These are phyloP conservation scores for Cerastis leucographa DNA, from an alignment of 2,888 invertebrate species.

Conservation along the genomic window DNA sequence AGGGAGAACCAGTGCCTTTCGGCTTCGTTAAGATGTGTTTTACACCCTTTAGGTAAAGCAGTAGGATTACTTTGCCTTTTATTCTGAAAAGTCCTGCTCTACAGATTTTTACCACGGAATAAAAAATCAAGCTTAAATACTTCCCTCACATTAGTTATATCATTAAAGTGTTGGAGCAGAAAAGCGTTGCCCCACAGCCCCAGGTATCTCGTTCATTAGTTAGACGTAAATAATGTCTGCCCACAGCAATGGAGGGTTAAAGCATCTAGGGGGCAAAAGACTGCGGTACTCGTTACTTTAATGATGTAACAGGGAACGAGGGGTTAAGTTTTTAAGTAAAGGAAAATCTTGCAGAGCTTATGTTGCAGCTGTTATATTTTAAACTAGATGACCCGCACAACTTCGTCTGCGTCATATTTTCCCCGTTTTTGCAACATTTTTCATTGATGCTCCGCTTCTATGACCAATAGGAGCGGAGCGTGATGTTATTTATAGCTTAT, in stretches of 20 bases:
- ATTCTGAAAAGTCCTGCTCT: neutral
- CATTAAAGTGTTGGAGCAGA: slow-evolving; percentile 35
- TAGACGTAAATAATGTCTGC: slow-evolving; percentile 33
- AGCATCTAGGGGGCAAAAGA: slow-evolving; percentile 2
- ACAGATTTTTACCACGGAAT: neutral
- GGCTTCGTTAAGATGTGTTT: too few species aligned
- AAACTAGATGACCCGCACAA: neutral
- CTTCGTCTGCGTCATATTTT: too few species aligned
- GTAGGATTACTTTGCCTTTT: neutral
- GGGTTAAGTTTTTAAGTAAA: slow-evolving; percentile 10
- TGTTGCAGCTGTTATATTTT: neutral
- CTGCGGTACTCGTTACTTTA: slow-evolving; percentile 43
- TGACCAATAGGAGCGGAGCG: too few species aligned
- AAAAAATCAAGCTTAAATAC: neutral
- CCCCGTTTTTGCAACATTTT: too few species aligned
- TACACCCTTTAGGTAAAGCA: too few species aligned
- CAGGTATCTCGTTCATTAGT: slow-evolving; percentile 48
- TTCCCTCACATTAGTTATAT: neutral
- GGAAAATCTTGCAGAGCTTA: neutral
- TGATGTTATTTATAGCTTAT: too few species aligned
- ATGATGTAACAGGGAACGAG: slow-evolving; percentile 22
- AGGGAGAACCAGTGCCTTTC: too few species aligned
- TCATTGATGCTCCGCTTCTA: too few species aligned
- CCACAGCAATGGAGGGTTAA: slow-evolving; percentile 33
- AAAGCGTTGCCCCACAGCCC: slow-evolving; percentile 31